Base-by-base conservation (phyloP, 2,888 invertebrate genomes). In the Stenoptilia bipunctidactyla region DNA sequence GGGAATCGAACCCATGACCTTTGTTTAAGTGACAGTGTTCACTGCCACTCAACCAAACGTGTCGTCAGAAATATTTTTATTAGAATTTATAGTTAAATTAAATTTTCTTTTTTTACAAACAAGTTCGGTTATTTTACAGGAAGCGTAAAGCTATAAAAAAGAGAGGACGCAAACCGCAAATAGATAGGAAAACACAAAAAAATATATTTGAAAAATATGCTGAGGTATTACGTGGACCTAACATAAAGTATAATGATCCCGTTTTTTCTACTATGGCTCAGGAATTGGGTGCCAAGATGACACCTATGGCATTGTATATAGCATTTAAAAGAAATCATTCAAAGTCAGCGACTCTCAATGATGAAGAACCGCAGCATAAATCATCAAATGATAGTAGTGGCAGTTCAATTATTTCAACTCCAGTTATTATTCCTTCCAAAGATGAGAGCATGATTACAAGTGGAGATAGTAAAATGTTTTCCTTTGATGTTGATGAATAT, bases 221-320 rank as follows among this genome's bases (percentile, higher is more conserved):
- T 25, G 27, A 37, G 25, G 10, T 25, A 8, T 34, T 39, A 39
- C 33, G 30, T 30, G 13, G 10, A 15, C 34, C 34, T 15, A 39
- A 34, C 9, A 34, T 39, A 20, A 39, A 39, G 30, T 39, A 39
- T 39, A 39, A 39, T 15, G 38, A 39, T 15, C 38, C 38, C 10
- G 33, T 39, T n/a, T 39, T 39, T 33, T 15, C 34, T 33, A 34
- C 14, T 13, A 39, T 39, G 38, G 2, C 38, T 12, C 15, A 39
- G 15, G 33, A 39, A 33, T 20, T 39, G 15, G 33, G 12, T 10
- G 10, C 12, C 15, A 35, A 35, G 14, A 35, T 35, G 35, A 13
- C 35, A 13, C 35, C 35, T 13, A 35, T 35, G 35, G 35, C 35
- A 35, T 35, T 35, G 14, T 35, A 35, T 20, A 2, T 37, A n/a